A percentile compares a stretch with the other conserved stretches of the same genome.
phyloP scores from a whole-genome alignment of 2,113 vertebrate species.

The Boleophthalmus pectinirostris region DNA sequence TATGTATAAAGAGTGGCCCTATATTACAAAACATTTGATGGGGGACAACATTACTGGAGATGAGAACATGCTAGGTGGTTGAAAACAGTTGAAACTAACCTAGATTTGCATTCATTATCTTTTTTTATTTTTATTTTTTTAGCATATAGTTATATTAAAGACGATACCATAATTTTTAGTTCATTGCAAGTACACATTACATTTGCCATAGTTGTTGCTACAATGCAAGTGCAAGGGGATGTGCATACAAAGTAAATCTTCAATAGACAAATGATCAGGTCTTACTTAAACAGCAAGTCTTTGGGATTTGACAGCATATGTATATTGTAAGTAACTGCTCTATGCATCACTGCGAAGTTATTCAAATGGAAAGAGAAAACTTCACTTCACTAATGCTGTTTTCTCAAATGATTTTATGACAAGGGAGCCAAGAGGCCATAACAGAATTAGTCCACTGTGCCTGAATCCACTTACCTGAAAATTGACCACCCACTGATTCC shows the following conservation, averaged over 20 bases:
- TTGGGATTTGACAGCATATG: neutral
- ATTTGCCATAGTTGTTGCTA: neutral
- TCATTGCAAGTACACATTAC: neutral
- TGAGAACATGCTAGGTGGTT: neutral
- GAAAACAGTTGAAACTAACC: neutral
- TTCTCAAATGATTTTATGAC: slow-evolving; percentile 74
- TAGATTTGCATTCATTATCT: too few species aligned
- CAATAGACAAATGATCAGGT: neutral
- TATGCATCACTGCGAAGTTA: slow-evolving; percentile 19
- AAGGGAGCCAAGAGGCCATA: slow-evolving; percentile 64
- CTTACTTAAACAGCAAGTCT: neutral
- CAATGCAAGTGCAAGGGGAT: neutral
- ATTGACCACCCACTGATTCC: slow-evolving; percentile 70
- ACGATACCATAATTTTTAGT: neutral
- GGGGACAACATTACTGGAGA: slow-evolving; percentile 1
- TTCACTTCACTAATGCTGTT: slow-evolving; percentile 53
- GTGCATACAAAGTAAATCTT: neutral
- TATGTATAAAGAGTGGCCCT: slow-evolving; percentile 17
- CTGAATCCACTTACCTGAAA: slow-evolving; percentile 64
- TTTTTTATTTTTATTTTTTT: neutral
- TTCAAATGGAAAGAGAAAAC: slow-evolving; percentile 14
- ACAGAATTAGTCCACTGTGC: slow-evolving; percentile 66
- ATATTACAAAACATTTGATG: neutral
- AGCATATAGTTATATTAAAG: neutral
- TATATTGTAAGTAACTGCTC: slow-evolving; percentile 13